Base-by-base conservation (phyloP, 92 coral and sea anemone species). In the Porites divaricata region DNA sequence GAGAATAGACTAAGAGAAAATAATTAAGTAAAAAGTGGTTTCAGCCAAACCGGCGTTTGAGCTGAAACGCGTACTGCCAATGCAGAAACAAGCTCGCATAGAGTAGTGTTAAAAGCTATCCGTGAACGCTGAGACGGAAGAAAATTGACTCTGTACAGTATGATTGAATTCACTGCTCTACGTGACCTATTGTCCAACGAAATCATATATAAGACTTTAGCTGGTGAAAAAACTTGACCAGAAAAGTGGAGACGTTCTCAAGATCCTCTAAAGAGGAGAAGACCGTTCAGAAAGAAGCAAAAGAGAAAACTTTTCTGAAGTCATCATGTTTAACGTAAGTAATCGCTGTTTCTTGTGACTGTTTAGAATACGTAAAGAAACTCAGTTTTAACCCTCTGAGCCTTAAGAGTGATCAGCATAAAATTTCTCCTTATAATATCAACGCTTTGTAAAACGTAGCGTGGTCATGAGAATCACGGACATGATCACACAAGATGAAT, bases 311-410 rank as follows among this genome's bases (percentile, higher is more conserved):
- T 25, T 67, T 1, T 14, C 19, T 13, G 17, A 16, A 67, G 49
- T 6, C 50, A 35, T 35, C 6, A 67, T 71, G 76, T 50, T 49
- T 45, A 71, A 71, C 24, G 76, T 71, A 49, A 71, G 76, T 71
- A 7, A 5, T 16, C 76, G 11, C 15, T 13, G 57, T 16, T 71
- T 12, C 2, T 22, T 9, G 15, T 13, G 15, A 53, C 10, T 19
- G n/a, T 65, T 14, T 65, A 11, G 70, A 9, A 20, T 65, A 10
- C 5, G 35, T 19, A 6, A 11, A 13, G 11, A 8, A 65, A 65
- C 8, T 10, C 45, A 35, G 45, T 35, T 35, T 35, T 35, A 35
- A 35, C 45, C 45, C 45, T 35, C 45, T 35, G 45, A 35, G 45
- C 45, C 45, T 0, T 35, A 35, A 35, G 45, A 35, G 45, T 35